Base-by-base conservation (phyloP, 2,113 vertebrate species). In the Lutjanus erythropterus region DNA sequence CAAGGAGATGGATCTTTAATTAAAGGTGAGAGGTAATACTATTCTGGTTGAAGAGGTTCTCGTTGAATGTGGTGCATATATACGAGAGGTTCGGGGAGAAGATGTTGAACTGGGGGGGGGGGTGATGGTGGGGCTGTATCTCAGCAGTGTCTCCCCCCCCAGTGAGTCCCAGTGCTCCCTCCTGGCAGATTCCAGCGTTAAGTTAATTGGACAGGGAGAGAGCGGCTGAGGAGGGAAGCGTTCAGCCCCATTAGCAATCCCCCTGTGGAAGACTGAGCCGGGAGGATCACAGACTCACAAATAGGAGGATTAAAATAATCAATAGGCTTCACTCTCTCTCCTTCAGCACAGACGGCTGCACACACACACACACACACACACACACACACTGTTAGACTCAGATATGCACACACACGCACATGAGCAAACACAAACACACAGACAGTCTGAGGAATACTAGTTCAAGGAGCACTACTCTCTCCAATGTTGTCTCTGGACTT, bases 261-360 rank as follows among this genome's bases (percentile, higher is more conserved):
- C 88, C 91, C 86, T 27, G 82, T 91, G 91, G 88, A 91, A 75
- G 80, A 80, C 81, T 81, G 87, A 93, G 85, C 85, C 47, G 81
- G 86, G 90, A 93, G 93, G 91, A 94, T 92, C 92, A 93, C 93
- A 92, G 92, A 93, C 92, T 93, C 93, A 93, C 93, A 93, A 94
- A 92, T 93, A 94, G 93, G 71, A 88, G 87, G 92, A 94, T 94
- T 94, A 94, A 93, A 94, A 94, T 94, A 94, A 93, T 94, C 94
- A 94, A 94, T 94, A 93, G 91, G 90, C 80, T 84, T 90, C 89
- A 78, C 91, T 86, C 89, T 81, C 84, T 62, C 84, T 79, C 85
- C 70, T 71, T 76, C 83, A 79, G 78, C 80, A 75, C 79, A 84
- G 73, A 75, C 59, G 56, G 61, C 50, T 70, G 67, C 64, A 39